A percentile compares a stretch with the other conserved stretches of the same genome.
Conservation (phyloP, 1,140 invertebrate genomes). For the Aphidius gifuensis region DNA sequence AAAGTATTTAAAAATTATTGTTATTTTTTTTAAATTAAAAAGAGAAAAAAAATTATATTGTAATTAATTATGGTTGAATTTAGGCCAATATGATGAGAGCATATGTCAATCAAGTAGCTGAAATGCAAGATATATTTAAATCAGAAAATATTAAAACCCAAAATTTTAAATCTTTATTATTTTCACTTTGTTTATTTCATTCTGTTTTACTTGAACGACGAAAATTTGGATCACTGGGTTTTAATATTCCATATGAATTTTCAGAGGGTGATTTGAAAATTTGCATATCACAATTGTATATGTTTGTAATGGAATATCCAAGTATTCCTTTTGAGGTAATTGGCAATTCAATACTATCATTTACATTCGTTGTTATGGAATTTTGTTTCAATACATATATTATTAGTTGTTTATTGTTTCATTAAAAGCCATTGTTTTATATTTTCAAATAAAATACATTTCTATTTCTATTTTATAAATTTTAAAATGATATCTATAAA, state of each 20-base stretch:
- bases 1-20: conserved; percentile 39
- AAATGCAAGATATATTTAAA: conserved; percentile 59
- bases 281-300: conserved; percentile 67
- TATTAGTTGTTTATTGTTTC: too few relatives aligned
- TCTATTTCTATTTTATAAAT: too few relatives aligned
- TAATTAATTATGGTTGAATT: conserved; percentile 19
- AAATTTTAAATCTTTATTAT: conserved; percentile 65
- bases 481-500: too few relatives aligned
- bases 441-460: too few relatives aligned
- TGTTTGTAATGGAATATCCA: conserved; percentile 65
- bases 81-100: conserved; percentile 66
- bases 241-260: conserved; percentile 76
- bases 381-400: too few relatives aligned
- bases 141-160: conserved; percentile 54
- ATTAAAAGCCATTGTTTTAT: too few relatives aligned
- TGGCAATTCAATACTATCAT: neutral
- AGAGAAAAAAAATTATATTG: neutral
- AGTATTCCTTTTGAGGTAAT: conserved; percentile 64
- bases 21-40: neutral
- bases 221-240: conserved; percentile 71
- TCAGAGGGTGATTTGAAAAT: conserved; percentile 73
- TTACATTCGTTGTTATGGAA: too few relatives aligned
- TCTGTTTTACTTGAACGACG: conserved; percentile 66
- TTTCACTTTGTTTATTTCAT: conserved; percentile 72
- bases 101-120: conserved; percentile 55